phyloP scores from a whole-genome alignment of 2,113 vertebrate species.

The Gobius niger region DNA sequence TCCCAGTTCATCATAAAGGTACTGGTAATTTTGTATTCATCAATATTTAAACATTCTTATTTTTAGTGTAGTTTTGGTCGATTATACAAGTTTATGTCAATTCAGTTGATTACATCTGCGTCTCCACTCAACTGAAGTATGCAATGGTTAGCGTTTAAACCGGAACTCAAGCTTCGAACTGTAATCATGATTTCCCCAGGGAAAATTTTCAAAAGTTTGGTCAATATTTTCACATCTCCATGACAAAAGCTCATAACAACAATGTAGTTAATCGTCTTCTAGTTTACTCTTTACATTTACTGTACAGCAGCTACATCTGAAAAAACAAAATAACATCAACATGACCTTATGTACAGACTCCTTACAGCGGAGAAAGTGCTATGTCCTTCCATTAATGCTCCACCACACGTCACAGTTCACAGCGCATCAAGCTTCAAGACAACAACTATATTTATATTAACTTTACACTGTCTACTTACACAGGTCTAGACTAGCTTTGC shows the following conservation, averaged over 20 bases:
- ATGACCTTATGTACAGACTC: conserved; percentile 58
- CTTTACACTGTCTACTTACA: conserved; percentile 13
- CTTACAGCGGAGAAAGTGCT: conserved; percentile 71
- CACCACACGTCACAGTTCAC: conserved; percentile 53
- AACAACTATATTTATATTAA: conserved; percentile 19
- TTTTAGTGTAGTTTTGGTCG: too few species aligned
- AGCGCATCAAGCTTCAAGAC: conserved; percentile 49
- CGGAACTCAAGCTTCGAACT: too few species aligned
- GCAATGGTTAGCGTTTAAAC: too few species aligned
- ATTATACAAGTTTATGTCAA: too few species aligned
- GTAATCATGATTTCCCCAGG: too few species aligned
- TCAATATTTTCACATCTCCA: too few species aligned
- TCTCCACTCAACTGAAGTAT: too few species aligned
- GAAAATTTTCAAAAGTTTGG: too few species aligned
- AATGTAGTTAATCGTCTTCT: conserved; percentile 31
- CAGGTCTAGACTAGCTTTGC: conserved; percentile 15
- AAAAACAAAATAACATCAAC: conserved; percentile 18
- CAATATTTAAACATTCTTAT: too few species aligned
- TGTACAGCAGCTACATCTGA: conserved; percentile 58
- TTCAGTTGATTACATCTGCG: too few species aligned
- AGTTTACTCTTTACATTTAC: conserved; percentile 48
- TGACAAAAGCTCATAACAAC: background rate
- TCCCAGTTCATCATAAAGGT: too few species aligned
- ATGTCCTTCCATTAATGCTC: conserved; percentile 67
- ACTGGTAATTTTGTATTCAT: too few species aligned